These are phyloP conservation scores for Ibidorhyncha struthersii DNA, from an alignment of 2,113 vertebrate species.

Conservation along the genomic window DNA sequence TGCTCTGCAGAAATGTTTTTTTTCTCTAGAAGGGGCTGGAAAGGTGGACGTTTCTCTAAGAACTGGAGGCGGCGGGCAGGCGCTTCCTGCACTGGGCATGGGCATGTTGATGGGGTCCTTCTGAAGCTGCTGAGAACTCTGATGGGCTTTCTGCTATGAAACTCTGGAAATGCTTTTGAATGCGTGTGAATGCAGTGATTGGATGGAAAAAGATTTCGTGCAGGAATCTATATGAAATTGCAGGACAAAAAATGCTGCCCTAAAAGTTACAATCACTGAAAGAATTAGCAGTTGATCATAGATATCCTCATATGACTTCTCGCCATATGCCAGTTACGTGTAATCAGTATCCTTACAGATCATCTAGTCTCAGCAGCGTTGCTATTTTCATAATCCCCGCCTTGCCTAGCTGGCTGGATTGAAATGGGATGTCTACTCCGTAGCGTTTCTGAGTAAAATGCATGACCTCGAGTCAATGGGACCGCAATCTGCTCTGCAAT, in stretches of 20 bases:
- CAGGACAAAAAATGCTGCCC: background rate
- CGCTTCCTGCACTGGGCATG: background rate
- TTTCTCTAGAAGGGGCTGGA: background rate
- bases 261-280: constrained; percentile 25
- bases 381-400: background rate
- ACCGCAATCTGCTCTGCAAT: background rate
- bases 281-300: constrained; percentile 46
- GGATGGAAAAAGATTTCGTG: background rate
- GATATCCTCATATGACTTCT: background rate
- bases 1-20: background rate
- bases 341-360: constrained; percentile 17
- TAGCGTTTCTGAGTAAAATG: background rate
- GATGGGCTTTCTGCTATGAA: background rate
- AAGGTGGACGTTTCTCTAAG: background rate
- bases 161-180: background rate
- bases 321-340: background rate
- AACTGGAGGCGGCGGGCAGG: background rate
- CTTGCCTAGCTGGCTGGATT: background rate
- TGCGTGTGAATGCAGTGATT: constrained; percentile 1
- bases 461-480: accelerated
- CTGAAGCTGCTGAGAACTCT: constrained; percentile 9
- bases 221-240: background rate
- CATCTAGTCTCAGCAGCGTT: background rate
- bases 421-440: background rate
- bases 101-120: background rate